These are phyloP conservation scores for Ormyrus pomaceus DNA, from an alignment of 2,888 invertebrate genomes.

Conservation along the genomic window DNA sequence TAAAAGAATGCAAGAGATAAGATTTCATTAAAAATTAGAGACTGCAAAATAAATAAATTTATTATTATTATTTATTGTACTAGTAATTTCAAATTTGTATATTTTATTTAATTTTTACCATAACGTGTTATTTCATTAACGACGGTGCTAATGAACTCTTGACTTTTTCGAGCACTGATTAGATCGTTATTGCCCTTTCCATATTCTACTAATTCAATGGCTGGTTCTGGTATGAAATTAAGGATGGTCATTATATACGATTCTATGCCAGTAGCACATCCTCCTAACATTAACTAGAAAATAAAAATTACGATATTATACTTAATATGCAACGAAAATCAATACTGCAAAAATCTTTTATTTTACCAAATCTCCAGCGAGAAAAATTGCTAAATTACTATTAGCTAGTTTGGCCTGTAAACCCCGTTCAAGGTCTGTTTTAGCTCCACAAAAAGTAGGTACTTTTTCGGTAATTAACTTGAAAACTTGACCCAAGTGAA, in stretches of 20 bases:
- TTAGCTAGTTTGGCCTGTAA: conserved; percentile 78
- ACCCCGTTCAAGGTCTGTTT: conserved; percentile 84
- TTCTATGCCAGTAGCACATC: conserved; percentile 82
- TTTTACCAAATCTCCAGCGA: conserved; percentile 83
- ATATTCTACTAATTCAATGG: conserved; percentile 78
- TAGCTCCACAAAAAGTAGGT: conserved; percentile 87
- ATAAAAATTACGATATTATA: background rate
- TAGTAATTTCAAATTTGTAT: background rate
- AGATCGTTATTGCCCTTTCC: conserved; percentile 76
- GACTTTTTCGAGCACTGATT: conserved; percentile 76
- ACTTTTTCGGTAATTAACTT: conserved; percentile 80
- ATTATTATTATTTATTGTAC: background rate
- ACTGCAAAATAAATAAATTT: too few relatives aligned
- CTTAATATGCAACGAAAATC: background rate
- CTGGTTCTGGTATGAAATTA: conserved; percentile 81
- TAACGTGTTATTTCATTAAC: conserved; percentile 72
- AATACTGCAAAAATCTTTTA: background rate
- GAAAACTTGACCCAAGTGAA: conserved; percentile 84
- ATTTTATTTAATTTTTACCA: conserved; percentile 65
- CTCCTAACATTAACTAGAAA: conserved; percentile 81
- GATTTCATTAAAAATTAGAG: background rate
- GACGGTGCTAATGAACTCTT: conserved; percentile 72
- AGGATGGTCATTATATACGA: conserved; percentile 84
- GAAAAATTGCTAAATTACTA: conserved; percentile 79
- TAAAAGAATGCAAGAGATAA: conserved; percentile 64